Conservation (phyloP, 2,888 invertebrate genomes). For the Amblyteles armatorius region DNA sequence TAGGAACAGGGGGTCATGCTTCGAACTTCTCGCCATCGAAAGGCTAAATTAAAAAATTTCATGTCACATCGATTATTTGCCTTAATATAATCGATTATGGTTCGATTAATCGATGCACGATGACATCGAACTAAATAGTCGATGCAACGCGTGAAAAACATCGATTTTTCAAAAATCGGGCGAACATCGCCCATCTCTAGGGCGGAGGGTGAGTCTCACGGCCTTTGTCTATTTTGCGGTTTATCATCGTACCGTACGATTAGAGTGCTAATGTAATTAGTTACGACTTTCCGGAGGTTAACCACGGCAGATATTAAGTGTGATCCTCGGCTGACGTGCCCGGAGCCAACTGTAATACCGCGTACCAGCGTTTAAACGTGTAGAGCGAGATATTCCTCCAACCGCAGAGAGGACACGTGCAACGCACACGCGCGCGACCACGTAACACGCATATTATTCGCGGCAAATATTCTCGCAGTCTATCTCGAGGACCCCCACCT, state of each 20-base stretch:
- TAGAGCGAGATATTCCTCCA: background rate
- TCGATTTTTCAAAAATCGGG: too few relatives aligned
- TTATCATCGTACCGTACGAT: conserved; percentile 61
- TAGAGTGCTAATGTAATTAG: conserved; percentile 57
- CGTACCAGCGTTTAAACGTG: conserved; percentile 10
- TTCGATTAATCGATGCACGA: too few relatives aligned
- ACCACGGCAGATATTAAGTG: conserved; percentile 65
- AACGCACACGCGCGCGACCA: conserved; percentile 12
- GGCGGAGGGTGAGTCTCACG: background rate
- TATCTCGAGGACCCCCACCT: background rate
- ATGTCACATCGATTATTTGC: too few relatives aligned
- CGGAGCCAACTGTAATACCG: conserved; percentile 46
- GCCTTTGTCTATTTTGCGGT: conserved; percentile 60
- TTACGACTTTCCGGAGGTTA: conserved; percentile 62
- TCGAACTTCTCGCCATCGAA: too few relatives aligned
- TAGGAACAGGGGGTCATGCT: too few relatives aligned
- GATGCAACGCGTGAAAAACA: too few relatives aligned
- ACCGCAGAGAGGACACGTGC: conserved; percentile 19
- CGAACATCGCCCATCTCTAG: background rate
- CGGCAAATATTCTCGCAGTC: conserved; percentile 39
- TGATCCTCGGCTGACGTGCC: conserved; percentile 51
- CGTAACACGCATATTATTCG: conserved; percentile 26
- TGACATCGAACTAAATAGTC: too few relatives aligned
- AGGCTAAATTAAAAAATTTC: too few relatives aligned
- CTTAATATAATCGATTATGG: too few relatives aligned